Base-by-base conservation (phyloP, 1,140 invertebrate species). In the Diabrotica virgifera region DNA sequence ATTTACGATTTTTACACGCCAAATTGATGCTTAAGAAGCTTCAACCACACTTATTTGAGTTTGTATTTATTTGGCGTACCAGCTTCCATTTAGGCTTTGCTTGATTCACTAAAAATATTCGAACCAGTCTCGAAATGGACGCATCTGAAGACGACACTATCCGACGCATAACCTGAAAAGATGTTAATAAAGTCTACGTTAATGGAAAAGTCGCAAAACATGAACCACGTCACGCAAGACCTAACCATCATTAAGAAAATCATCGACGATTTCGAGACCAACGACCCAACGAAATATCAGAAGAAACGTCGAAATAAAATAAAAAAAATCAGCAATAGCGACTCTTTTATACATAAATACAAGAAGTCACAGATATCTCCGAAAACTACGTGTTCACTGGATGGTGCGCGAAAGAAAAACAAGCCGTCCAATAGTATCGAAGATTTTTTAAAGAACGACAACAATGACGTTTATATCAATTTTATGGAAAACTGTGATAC, bases 221-320 rank as follows among this genome's bases (percentile, higher is more conserved):
- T 55, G 51, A 66, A 73, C 14, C 64, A 69, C 38, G 63, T 74
- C 36, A 68, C 70, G 10, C 55, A 64, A 36, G 74, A 77, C 58
- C 59, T 77, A 11, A 74, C 72, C 61, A 74, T 77, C 60, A 74
- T 77, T 36, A 70, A 72, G 55, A 72, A 69, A 52, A 73, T 77
- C 11, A 77, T 77, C 54, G 72, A 74, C 24, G 75, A 77, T 54
- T 74, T 77, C 59, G 72, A 75, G 36, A 52, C 7, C 12, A 40
- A 50, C 52, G 35, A 40, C 4, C 9, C 38, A 24, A 37, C 11
- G 5, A 11, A 46, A 40, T 11, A 46, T 46, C 58, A 69, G 13
- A n/a, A 62, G 37, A 69, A 69, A 64, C 36, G 11, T 10, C 67
- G 64, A 36, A 72, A 67, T 24, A 67, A 53, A 9, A 60, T 60